Base-by-base conservation (phyloP, 2,113 vertebrate genomes). In the Lampris megalopsis region DNA sequence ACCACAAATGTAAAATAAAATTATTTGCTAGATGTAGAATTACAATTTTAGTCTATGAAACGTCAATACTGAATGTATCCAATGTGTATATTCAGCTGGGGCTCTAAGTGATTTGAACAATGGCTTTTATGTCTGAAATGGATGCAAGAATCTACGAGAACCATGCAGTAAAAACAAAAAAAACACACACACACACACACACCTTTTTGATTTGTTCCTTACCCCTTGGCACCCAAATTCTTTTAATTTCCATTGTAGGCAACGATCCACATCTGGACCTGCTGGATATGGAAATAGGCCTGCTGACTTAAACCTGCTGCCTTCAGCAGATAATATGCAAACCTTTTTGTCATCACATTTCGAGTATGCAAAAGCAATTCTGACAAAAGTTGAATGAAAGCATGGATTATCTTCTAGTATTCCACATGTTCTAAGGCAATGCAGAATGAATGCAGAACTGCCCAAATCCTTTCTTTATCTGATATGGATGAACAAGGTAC, bases 221-320 rank as follows among this genome's bases (percentile, higher is more conserved):
- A 70, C 6, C 54, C 56, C 54, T 59, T 67, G 70, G 76, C 38
- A 63, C 38, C 40, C 56, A 53, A 47, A 61, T 59, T 70, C 58
- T 86, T 75, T 76, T 86, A 79, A 83, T 80, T 85, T 61, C 79
- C 50, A 63, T 67, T 54, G 50, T n/a, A 82, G 67, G 66, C 76
- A 75, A 71, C 74, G 67, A 69, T 65, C 68, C 80, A 82, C 76
- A 86, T 80, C 83, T 84, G 77, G 82, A 80, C 79, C 52, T 73
- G 58, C 80, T 83, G 66, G 71, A 82, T 76, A 79, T 70, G 61
- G 70, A 85, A 83, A 77, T 54, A 11, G 36, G 10, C 73, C 43
- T 75, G 50, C 67, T 82, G 67, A 73, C 72, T 75, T 71, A 73
- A 79, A 79, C 6, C 57, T 64, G 71, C 75, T 79, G 60, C 57